Evolutionary conservation across 2,113 vertebrate species (phyloP).

Genomic region (Notothenia rossii): DNA sequence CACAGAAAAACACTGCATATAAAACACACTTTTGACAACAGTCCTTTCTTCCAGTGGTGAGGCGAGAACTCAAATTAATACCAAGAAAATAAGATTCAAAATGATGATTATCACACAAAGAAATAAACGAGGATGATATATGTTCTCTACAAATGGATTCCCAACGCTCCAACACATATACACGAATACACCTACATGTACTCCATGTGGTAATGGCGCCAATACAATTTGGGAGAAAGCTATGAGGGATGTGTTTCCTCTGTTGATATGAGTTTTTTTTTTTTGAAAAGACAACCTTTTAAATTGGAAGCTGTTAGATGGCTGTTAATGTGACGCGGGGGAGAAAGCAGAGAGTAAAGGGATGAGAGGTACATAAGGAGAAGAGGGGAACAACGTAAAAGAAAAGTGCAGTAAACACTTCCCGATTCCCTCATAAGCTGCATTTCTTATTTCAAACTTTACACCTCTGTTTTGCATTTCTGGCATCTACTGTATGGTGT

Average conservation of each 20-base stretch:
- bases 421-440: slow-evolving; percentile 8
- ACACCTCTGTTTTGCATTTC: slow-evolving; percentile 30
- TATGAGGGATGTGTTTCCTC: slow-evolving; percentile 11
- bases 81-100: slow-evolving; percentile 38
- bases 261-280: neutral
- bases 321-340: slow-evolving; percentile 29
- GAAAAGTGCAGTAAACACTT: slow-evolving; percentile 23
- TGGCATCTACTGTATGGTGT: slow-evolving; percentile 9
- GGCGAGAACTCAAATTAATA: slow-evolving; percentile 49
- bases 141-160: slow-evolving; percentile 22
- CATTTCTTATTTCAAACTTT: neutral
- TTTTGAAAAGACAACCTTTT: slow-evolving; percentile 9
- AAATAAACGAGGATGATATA: slow-evolving; percentile 45
- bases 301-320: slow-evolving; percentile 49
- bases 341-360: neutral
- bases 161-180: slow-evolving; percentile 27
- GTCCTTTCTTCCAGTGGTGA: slow-evolving; percentile 18
- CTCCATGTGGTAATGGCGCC: slow-evolving; percentile 18
- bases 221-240: slow-evolving; percentile 35
- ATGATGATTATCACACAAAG: slow-evolving; percentile 42
- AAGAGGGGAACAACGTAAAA: neutral
- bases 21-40: slow-evolving; percentile 37
- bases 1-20: slow-evolving; percentile 27
- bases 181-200: slow-evolving; percentile 12
- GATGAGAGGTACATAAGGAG: slow-evolving; percentile 5